Evolutionary conservation across 1,140 invertebrate genomes (phyloP).

Genomic region (Drosophila tristis): DNA sequence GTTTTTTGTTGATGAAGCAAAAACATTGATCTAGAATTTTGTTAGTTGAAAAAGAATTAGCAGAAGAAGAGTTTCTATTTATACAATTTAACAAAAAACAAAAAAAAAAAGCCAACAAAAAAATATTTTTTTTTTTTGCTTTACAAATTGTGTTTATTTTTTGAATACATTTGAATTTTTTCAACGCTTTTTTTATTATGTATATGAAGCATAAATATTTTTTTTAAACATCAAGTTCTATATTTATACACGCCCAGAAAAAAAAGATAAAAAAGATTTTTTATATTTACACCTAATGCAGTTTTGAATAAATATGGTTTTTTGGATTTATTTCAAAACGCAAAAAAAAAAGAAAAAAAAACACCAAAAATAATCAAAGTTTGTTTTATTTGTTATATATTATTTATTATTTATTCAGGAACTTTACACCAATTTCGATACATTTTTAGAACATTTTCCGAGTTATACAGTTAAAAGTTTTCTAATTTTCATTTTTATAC

Average conservation of each 20-base stretch:
- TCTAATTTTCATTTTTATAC: too few relatives aligned
- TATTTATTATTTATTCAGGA: slow-evolving; percentile 11
- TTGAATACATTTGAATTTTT: slow-evolving; percentile 28
- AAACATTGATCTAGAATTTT: neutral
- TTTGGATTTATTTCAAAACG: slow-evolving; percentile 84
- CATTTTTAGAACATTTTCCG: too few relatives aligned
- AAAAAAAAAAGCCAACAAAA: slow-evolving; percentile 3
- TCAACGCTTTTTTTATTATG: slow-evolving; percentile 21
- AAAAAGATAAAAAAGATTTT: slow-evolving; percentile 55
- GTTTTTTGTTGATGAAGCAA: slow-evolving; percentile 22
- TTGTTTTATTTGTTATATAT: slow-evolving; percentile 59
- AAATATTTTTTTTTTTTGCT: slow-evolving; percentile 4
- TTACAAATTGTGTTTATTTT: slow-evolving; percentile 28
- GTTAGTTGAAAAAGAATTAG: neutral
- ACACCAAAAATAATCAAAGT: slow-evolving; percentile 51
- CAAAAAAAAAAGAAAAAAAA: slow-evolving; percentile 53
- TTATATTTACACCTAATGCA: slow-evolving; percentile 71
- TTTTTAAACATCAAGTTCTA: slow-evolving; percentile 20
- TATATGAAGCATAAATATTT: slow-evolving; percentile 28
- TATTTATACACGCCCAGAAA: slow-evolving; percentile 47
- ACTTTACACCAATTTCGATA: neutral
- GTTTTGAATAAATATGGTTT: slow-evolving; percentile 84
- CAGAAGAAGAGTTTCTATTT: slow-evolving; percentile 27
- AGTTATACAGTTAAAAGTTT: too few relatives aligned
- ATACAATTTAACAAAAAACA: slow-evolving; percentile 24